These are phyloP conservation scores for Eubasilissa splendida DNA, from an alignment of 2,888 invertebrate species.

Conservation along the genomic window DNA sequence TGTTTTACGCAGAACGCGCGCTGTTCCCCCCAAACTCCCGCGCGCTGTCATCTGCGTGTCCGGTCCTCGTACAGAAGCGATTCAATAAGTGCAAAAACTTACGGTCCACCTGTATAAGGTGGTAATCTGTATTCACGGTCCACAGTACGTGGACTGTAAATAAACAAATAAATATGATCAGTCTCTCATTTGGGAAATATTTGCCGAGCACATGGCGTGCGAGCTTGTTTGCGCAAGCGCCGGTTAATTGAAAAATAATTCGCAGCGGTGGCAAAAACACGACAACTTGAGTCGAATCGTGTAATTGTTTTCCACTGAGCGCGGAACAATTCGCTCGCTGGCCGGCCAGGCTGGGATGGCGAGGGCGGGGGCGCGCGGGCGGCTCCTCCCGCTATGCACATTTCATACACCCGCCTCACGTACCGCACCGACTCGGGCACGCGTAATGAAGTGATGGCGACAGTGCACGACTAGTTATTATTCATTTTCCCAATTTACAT, in stretches of 20 bases:
- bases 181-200: background rate
- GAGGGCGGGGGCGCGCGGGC: background rate
- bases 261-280: conserved; percentile 13
- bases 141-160: too few species aligned
- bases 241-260: conserved; percentile 34
- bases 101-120: too few species aligned
- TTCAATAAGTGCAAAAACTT: too few species aligned
- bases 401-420: background rate
- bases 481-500: too few species aligned
- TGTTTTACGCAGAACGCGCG: too few species aligned
- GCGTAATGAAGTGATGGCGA: background rate
- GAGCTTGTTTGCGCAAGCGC: background rate
- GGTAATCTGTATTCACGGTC: too few species aligned
- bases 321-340: background rate
- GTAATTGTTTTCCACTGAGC: conserved; percentile 26
- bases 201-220: background rate
- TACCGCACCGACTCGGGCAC: background rate
- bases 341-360: too few species aligned
- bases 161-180: too few species aligned
- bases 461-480: conserved; percentile 66
- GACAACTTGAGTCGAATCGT: conserved; percentile 21
- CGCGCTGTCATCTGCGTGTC: too few species aligned
- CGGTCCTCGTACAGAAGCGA: too few species aligned
- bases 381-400: background rate
- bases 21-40: too few species aligned